Percentiles rank a stretch among this genome's conserved stretches.
Evolutionary conservation across 2,797 vertebrate genomes (phyloP).

Genomic region (Channallabes apus): DNA sequence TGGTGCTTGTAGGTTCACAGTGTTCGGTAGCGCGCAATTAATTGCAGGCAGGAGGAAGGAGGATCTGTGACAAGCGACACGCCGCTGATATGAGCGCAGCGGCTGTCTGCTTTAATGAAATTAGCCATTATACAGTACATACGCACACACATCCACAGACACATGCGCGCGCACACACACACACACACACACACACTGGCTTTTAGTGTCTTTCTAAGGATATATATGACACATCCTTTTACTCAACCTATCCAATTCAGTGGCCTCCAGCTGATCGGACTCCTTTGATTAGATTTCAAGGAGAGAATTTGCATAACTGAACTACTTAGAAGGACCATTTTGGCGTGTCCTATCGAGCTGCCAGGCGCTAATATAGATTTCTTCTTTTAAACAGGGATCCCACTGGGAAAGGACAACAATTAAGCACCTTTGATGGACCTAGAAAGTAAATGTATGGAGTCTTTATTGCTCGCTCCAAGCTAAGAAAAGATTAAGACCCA

Average conservation of each 20-base stretch:
- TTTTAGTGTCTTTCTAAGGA: conserved; percentile 32
- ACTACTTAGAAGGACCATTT: conserved; percentile 23
- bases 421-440: conserved; percentile 14
- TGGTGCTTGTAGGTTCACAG: neutral
- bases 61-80: neutral
- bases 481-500: neutral
- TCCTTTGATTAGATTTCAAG: conserved; percentile 34
- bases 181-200: neutral
- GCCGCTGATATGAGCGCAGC: conserved; percentile 14
- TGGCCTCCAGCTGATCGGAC: conserved; percentile 30
- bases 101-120: conserved; percentile 35
- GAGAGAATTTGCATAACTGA: conserved; percentile 38
- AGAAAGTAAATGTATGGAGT: conserved; percentile 4
- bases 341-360: conserved; percentile 8
- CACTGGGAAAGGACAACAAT: neutral
- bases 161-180: no score
- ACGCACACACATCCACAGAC: neutral
- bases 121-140: conserved; percentile 13
- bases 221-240: conserved; percentile 28
- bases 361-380: conserved; percentile 24
- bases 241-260: conserved; percentile 23
- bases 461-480: neutral
- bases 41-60: conserved; percentile 12
- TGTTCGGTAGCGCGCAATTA: conserved; percentile 12
- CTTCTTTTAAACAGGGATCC: conserved; percentile 1